Evolutionary conservation across 2,888 invertebrate genomes (phyloP).

Genomic region (Melinaea marsaeus): DNA sequence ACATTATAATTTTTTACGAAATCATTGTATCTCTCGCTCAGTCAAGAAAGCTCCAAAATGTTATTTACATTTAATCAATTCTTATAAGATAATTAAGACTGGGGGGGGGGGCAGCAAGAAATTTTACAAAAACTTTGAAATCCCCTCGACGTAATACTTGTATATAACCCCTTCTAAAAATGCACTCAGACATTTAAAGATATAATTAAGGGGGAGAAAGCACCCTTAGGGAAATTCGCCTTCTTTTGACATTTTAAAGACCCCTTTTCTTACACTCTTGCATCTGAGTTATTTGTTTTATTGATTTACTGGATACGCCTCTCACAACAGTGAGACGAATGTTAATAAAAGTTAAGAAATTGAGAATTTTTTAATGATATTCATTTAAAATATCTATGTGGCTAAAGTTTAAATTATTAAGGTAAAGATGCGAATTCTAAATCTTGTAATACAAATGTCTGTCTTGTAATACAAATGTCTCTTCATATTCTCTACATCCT

Average conservation of each 20-base stretch:
- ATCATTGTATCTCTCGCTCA: not conserved
- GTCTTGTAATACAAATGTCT: no score
- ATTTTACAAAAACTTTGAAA: constrained; percentile 41
- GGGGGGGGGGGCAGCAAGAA: no score
- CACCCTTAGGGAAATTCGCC: constrained; percentile 69
- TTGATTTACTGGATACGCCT: constrained; percentile 24
- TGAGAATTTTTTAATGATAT: no score
- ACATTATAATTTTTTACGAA: no score
- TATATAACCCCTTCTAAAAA: constrained; percentile 64
- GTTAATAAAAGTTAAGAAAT: no score
- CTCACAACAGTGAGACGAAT: no score
- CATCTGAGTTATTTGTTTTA: constrained; percentile 26
- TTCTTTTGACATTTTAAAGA: constrained; percentile 76
- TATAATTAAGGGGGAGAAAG: constrained; percentile 72
- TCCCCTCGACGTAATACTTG: constrained; percentile 25
- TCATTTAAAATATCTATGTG: no score
- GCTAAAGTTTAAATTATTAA: no score
- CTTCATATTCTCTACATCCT: constrained; percentile 35
- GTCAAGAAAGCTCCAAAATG: not conserved
- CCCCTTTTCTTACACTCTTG: constrained; percentile 67
- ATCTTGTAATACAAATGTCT: no score
- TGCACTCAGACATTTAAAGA: constrained; percentile 76
- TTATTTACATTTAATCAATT: not conserved
- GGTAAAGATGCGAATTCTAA: no score
- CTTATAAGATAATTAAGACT: constrained; percentile 24